These are phyloP conservation scores for Heterotilapia buettikoferi DNA, from an alignment of 2,113 vertebrate genomes.

Conservation along the genomic window DNA sequence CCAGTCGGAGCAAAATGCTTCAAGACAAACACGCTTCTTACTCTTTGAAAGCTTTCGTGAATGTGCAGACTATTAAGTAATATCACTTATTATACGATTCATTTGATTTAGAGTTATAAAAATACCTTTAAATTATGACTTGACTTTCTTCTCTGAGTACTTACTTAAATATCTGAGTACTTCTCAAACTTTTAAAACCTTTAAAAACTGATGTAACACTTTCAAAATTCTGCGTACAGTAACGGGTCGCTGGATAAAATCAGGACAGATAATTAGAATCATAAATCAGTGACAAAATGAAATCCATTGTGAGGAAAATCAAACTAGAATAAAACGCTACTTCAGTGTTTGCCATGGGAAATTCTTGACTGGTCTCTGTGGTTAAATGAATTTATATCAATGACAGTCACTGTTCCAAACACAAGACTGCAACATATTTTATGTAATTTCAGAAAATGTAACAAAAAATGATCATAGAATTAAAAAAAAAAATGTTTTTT, in stretches of 20 bases:
- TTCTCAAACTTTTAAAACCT: background rate
- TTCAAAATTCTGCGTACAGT: background rate
- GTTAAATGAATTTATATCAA: background rate
- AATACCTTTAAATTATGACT: background rate
- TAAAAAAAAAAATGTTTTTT: rapidly evolving
- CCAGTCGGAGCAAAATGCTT: background rate
- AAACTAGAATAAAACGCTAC: background rate
- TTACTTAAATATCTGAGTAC: background rate
- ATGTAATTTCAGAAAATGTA: background rate
- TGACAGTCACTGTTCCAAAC: background rate
- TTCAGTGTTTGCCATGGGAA: background rate
- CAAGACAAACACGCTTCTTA: background rate
- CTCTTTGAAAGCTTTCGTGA: background rate
- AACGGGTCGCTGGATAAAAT: background rate
- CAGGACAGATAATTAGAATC: background rate
- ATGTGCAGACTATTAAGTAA: background rate
- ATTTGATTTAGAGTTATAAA: background rate
- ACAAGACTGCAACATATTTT: background rate
- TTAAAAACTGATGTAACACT: background rate
- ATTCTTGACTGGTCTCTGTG: background rate
- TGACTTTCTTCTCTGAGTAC: background rate
- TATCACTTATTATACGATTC: background rate
- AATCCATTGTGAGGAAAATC: background rate
- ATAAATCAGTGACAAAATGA: background rate
- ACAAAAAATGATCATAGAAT: background rate